Evolutionary conservation across 2,113 vertebrate species (phyloP).

Genomic region (Sphaerodactylus townsendi): DNA sequence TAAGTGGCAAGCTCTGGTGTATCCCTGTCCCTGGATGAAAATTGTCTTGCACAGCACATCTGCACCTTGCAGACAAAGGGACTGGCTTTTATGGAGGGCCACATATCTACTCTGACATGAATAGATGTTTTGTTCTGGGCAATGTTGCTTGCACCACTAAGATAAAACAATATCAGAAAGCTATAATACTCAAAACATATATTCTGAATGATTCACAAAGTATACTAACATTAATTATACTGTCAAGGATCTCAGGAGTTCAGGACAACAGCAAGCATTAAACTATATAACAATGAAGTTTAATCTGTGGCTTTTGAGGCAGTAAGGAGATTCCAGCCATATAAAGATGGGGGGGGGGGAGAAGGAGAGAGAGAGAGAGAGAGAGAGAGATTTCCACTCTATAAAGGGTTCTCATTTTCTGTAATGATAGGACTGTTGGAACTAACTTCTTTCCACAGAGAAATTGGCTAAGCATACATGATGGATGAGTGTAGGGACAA

Average conservation of each 20-base stretch:
- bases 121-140: background rate
- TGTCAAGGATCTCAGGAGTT: background rate
- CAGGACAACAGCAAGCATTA: conserved; percentile 31
- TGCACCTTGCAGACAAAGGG: background rate
- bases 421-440: conserved; percentile 28
- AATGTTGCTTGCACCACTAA: background rate
- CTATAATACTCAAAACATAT: background rate
- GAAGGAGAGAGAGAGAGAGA: no score
- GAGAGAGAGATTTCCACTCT: conserved; percentile 10
- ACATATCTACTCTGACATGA: background rate
- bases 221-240: background rate
- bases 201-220: background rate
- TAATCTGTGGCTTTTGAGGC: conserved; percentile 36
- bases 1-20: background rate
- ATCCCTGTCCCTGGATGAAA: background rate
- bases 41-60: background rate
- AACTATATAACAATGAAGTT: conserved; percentile 11
- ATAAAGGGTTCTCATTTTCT: conserved; percentile 33
- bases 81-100: background rate
- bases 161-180: background rate
- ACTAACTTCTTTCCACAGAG: conserved; percentile 13
- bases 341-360: no score
- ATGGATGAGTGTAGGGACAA: conserved; percentile 48
- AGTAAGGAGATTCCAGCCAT: conserved; percentile 40
- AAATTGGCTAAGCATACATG: conserved; percentile 32